Evolutionary conservation across 2,113 vertebrate genomes (phyloP).

Genomic region (Gasterosteus aculeatus): DNA sequence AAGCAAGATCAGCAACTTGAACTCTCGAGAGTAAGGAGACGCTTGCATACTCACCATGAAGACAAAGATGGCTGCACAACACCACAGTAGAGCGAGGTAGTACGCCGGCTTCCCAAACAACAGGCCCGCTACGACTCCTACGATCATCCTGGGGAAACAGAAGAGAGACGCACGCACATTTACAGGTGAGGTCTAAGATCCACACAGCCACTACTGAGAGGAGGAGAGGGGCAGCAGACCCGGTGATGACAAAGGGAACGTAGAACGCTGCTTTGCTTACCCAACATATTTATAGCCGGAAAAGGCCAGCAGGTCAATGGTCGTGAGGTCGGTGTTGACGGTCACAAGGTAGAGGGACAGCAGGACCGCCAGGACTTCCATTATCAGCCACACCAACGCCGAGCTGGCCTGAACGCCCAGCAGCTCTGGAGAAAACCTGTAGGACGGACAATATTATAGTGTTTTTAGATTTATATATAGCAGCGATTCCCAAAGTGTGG

Average conservation of each 20-base stretch:
- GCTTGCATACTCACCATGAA: slow-evolving; percentile 83
- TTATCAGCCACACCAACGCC: slow-evolving; percentile 88
- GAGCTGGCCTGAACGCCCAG: slow-evolving; percentile 94
- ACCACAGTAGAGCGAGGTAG: slow-evolving; percentile 89
- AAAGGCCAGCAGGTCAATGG: slow-evolving; percentile 90
- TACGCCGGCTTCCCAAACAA: slow-evolving; percentile 88
- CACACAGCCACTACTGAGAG: neutral
- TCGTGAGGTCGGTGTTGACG: slow-evolving; percentile 89
- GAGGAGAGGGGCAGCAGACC: neutral
- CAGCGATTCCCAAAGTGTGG: too few relatives aligned
- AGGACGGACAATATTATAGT: neutral
- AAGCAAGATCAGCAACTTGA: neutral
- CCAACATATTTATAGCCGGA: slow-evolving; percentile 95
- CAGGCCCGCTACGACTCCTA: slow-evolving; percentile 86
- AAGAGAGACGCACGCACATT: slow-evolving; percentile 6
- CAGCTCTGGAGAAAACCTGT: slow-evolving; percentile 91
- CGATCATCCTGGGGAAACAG: slow-evolving; percentile 86
- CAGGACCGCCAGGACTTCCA: slow-evolving; percentile 88
- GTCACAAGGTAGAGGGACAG: slow-evolving; percentile 90
- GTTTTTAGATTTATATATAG: neutral
- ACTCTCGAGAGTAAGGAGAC: neutral
- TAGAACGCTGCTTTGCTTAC: slow-evolving; percentile 68
- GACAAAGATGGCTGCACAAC: slow-evolving; percentile 86
- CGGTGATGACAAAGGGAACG: neutral
- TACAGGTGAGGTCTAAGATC: neutral